These are phyloP conservation scores for Ochropleura leucogaster DNA, from an alignment of 2,888 invertebrate genomes.

Conservation along the genomic window DNA sequence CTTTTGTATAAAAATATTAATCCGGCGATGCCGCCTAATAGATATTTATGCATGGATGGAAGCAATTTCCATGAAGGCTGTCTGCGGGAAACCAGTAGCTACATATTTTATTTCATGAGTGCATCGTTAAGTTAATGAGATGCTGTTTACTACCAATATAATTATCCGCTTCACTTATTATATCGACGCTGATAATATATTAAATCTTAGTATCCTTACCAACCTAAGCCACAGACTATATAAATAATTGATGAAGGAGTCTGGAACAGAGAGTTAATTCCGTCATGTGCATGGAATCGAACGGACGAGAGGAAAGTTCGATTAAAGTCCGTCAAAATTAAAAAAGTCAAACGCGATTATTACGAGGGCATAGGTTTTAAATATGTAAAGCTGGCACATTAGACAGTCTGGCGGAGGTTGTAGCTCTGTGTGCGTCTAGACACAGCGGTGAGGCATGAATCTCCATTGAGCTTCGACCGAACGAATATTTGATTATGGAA, in stretches of 20 bases:
- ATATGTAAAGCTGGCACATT: conserved; percentile 76
- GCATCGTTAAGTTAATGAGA: conserved; percentile 84
- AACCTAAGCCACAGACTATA: conserved; percentile 27
- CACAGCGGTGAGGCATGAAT: conserved; percentile 74
- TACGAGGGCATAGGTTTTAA: conserved; percentile 72
- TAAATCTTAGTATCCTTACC: conserved; percentile 45
- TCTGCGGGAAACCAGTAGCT: conserved; percentile 67
- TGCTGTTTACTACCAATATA: conserved; percentile 82
- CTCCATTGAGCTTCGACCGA: conserved; percentile 74
- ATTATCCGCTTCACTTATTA: conserved; percentile 75
- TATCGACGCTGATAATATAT: conserved; percentile 67
- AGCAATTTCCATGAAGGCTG: conserved; percentile 84
- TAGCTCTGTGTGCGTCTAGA: conserved; percentile 74
- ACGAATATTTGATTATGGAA: conserved; percentile 88
- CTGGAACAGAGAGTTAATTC: conserved; percentile 39
- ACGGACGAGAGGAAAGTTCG: conserved; percentile 51
- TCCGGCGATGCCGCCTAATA: conserved; percentile 84
- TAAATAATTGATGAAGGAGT: conserved; percentile 54
- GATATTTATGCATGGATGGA: conserved; percentile 89
- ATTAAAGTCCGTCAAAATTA: conserved; percentile 67
- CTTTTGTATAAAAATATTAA: conserved; percentile 87
- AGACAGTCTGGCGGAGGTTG: conserved; percentile 71
- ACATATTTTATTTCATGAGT: conserved; percentile 74
- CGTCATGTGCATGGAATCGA: conserved; percentile 31
- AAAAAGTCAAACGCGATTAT: conserved; percentile 73